Conservation (phyloP, 2,797 vertebrate genomes). For the Gallinago solitaria region DNA sequence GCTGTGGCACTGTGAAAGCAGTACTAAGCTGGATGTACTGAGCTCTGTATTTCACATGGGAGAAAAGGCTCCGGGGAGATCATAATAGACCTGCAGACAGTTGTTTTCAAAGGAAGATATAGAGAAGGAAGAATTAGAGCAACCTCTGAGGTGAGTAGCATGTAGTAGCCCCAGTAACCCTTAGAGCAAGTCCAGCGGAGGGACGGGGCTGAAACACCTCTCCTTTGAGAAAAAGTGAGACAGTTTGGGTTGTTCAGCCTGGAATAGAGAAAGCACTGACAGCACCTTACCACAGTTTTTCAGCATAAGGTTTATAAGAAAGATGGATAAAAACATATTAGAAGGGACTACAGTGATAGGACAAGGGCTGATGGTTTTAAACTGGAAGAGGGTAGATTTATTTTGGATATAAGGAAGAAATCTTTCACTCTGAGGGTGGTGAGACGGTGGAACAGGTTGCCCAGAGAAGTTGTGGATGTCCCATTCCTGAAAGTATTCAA, state of each 20-base stretch:
- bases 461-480: not conserved
- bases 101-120: not conserved
- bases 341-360: not conserved
- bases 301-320: not conserved
- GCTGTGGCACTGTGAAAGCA: not conserved
- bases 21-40: not conserved
- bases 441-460: not conserved
- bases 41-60: not conserved
- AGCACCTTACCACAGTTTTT: not conserved
- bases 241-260: not conserved
- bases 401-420: not conserved
- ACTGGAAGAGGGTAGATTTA: not conserved
- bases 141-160: not conserved
- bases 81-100: not conserved
- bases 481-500: not conserved
- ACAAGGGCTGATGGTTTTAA: not conserved
- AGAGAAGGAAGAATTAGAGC: not conserved
- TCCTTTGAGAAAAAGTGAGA: not conserved
- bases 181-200: not conserved
- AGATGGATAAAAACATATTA: not conserved
- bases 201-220: not conserved
- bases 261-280: not conserved
- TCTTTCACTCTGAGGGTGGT: not conserved
- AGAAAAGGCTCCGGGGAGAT: not conserved
- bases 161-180: not conserved